phyloP scores from a whole-genome alignment of 2,888 invertebrate species.

The Agriopis marginaria region DNA sequence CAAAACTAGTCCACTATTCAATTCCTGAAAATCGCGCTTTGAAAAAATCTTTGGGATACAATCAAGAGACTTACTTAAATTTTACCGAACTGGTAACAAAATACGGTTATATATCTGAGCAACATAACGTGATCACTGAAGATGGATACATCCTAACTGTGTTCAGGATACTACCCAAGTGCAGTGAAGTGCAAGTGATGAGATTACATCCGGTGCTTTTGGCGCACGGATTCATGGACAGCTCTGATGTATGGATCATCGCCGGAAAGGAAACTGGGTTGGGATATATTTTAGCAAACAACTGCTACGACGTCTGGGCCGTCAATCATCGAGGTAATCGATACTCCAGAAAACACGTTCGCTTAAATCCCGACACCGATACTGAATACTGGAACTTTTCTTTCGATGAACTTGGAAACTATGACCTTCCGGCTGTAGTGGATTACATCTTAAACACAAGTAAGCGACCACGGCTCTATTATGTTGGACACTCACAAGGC shows the following conservation, averaged over 20 bases:
- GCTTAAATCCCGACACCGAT: constrained; percentile 69
- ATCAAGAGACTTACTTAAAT: constrained; percentile 73
- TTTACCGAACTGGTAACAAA: constrained; percentile 69
- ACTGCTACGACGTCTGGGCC: constrained; percentile 84
- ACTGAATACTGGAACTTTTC: constrained; percentile 84
- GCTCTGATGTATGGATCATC: constrained; percentile 67
- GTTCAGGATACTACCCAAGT: constrained; percentile 65
- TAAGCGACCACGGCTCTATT: constrained; percentile 84
- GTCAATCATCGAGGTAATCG: constrained; percentile 86
- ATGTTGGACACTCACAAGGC: constrained; percentile 91
- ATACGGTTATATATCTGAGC: constrained; percentile 62
- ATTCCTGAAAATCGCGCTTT: constrained; percentile 63
- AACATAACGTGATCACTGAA: constrained; percentile 63
- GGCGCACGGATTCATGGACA: constrained; percentile 68
- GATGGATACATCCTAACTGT: constrained; percentile 70
- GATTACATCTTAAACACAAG: constrained; percentile 73
- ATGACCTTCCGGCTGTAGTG: constrained; percentile 89
- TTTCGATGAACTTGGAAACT: constrained; percentile 90
- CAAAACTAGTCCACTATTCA: constrained; percentile 59
- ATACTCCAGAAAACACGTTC: constrained; percentile 86
- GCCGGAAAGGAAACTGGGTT: constrained; percentile 61
- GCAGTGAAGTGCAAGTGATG: constrained; percentile 42
- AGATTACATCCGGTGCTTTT: constrained; percentile 62
- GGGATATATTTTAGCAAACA: constrained; percentile 74
- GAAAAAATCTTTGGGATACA: constrained; percentile 65